Evolutionary conservation across 2,113 vertebrate species (phyloP).

Genomic region (Pelvicachromis taeniatus): DNA sequence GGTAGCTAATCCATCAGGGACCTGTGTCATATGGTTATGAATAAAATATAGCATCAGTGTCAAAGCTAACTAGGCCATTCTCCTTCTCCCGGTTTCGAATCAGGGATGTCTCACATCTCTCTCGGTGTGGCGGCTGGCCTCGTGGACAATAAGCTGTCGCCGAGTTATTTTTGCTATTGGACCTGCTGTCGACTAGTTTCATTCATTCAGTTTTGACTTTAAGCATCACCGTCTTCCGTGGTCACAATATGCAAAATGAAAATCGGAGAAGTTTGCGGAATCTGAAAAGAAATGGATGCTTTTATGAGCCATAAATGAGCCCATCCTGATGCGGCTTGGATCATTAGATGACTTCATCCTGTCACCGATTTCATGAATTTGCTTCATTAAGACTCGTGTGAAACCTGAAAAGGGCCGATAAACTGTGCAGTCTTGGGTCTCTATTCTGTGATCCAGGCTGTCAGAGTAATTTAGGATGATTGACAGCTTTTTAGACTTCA

Average conservation of each 20-base stretch:
- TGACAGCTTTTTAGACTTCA: not conserved
- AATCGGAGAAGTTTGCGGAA: not conserved
- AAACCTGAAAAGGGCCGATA: not conserved
- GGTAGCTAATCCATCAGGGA: slow-evolving; percentile 11
- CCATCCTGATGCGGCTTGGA: not conserved
- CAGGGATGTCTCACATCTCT: not conserved
- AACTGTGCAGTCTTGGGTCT: not conserved
- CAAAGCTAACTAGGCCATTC: slow-evolving; percentile 55
- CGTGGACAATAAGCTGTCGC: not conserved
- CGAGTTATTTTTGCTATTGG: not conserved
- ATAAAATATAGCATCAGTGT: slow-evolving; percentile 61
- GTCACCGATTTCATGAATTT: not conserved
- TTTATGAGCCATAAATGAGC: not conserved
- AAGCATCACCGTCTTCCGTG: not conserved
- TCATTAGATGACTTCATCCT: not conserved
- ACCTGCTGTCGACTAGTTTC: not conserved
- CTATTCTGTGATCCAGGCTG: not conserved
- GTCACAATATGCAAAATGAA: not conserved
- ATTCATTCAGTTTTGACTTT: not conserved
- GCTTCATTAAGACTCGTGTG: not conserved
- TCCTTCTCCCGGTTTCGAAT: not conserved
- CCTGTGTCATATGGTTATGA: slow-evolving; percentile 54
- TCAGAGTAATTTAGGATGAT: slow-evolving; percentile 16
- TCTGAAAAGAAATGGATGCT: not conserved
- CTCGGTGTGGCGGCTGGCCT: not conserved